phyloP scores from a whole-genome alignment of 2,797 vertebrate species.

The Chaunax sp. region DNA sequence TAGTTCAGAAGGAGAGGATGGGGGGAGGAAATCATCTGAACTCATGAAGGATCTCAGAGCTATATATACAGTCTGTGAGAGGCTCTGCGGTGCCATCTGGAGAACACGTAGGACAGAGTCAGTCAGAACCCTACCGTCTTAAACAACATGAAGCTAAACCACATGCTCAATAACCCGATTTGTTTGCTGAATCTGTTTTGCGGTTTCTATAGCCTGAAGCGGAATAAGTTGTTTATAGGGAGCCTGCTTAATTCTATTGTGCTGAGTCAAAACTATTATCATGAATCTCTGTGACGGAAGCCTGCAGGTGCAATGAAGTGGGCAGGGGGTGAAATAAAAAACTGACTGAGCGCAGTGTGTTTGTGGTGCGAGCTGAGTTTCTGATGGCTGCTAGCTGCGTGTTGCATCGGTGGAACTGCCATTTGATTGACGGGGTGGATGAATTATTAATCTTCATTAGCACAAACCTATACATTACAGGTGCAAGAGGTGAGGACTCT shows the following conservation, averaged over 20 bases:
- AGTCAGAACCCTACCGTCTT: conserved; percentile 57
- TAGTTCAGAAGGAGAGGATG: conserved; percentile 53
- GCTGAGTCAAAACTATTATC: conserved; percentile 46
- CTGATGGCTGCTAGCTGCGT: conserved; percentile 8
- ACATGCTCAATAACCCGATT: conserved; percentile 54
- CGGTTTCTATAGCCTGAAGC: conserved; percentile 42
- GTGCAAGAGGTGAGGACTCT: conserved; percentile 22
- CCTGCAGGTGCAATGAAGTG: conserved; percentile 23
- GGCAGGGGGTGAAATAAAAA: conserved; percentile 12
- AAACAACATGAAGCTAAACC: conserved; percentile 58
- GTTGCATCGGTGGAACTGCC: conserved; percentile 14
- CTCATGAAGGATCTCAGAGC: conserved; percentile 47
- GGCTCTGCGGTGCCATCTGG: conserved; percentile 69
- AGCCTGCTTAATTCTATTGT: conserved; percentile 43
- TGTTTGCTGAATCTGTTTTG: conserved; percentile 52
- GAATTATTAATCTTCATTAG: conserved; percentile 43
- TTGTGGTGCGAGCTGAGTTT: conserved; percentile 20
- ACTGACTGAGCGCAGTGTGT: neutral
- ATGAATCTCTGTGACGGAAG: conserved; percentile 36
- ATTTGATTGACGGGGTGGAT: conserved; percentile 30
- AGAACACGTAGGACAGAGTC: conserved; percentile 56
- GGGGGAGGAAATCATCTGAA: conserved; percentile 33
- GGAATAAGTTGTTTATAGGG: conserved; percentile 48
- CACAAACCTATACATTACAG: conserved; percentile 17
- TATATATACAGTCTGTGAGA: too few species aligned